Evolutionary conservation across 2,797 vertebrate species (phyloP), one percentile per base, ranked within the genome.

Genomic region (Esox masquinongy): DNA sequence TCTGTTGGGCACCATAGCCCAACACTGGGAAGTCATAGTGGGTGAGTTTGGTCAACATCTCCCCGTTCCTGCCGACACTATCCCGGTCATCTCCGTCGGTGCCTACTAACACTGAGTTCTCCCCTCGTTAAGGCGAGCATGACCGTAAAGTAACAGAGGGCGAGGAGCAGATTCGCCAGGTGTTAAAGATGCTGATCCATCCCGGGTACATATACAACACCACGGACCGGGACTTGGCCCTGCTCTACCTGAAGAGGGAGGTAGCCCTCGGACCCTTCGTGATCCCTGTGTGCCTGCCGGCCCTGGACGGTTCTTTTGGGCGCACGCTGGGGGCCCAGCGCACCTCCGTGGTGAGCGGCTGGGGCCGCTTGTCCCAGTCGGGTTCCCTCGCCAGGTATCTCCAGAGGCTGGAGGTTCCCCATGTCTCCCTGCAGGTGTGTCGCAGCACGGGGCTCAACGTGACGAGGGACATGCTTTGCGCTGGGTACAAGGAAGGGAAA

Each of bases 381-480:
- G 98, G 97, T 0, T 84, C 91, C 1, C 74, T 87, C 0, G 83
- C 97, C 0, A 75, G 74, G 0, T 1, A 90, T 31, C 94, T 99
- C 31, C 97, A 95, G 92, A 79, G 82, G 15, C 85, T 97, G 19
- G 82, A 87, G 1, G 87, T 99, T 69, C 97, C 96, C 0, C 83
- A 90, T 14, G 92, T 99, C 1, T 91, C 93, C 0, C 91, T 92
- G 51, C 94, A 95, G 79, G 93, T 95, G 80, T 99, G 98, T 63
- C 83, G 90, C 50, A 80, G 80, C 16, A 93, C 94, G 0, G 64
- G 82, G 6, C 89, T 95, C 29, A 93, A 85, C 51, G 85, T 99
- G 83, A 97, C 96, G 0, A 83, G 82, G 34, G 98, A 97, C 88
- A 99, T 99, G 98, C 92, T 99, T 64, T 99, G 98, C 6, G 98